Evolutionary conservation across 2,888 invertebrate species (phyloP), one percentile per base, ranked within the genome.

Genomic region (Sesia bembeciformis): DNA sequence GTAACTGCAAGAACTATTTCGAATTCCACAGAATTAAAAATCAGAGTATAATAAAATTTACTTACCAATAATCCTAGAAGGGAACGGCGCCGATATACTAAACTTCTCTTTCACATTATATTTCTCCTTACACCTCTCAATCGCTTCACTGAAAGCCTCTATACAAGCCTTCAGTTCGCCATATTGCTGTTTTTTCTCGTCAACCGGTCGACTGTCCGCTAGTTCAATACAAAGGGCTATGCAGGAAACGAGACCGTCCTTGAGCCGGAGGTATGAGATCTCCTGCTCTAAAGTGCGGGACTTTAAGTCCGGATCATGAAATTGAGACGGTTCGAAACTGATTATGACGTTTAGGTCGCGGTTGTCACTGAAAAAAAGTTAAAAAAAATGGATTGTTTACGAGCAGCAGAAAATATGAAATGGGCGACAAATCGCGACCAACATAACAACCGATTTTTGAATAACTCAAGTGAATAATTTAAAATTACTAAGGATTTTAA

Each of bases 281-380:
- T 88, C 87, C 50, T 81, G 81, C 4, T 81, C 78, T 63, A 77
- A 85, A 23, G 81, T 84, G 41, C 74, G 76, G 51, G 67, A 72
- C 68, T 68, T 85, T 23, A 71, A 67, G 4, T 65, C 70, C 3
- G 67, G 71, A 60, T 78, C 90, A 55, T 64, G 79, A 55, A 69
- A 81, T 69, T 69, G 90, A 60, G 88, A 90, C 0, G 93, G 93
- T 65, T 95, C 94, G 93, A 93, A 95, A 63, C 91, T 91, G 5
- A 93, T 87, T 68, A 94, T 92, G 4, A 94, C 93, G 58, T 91
- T 90, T 40, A 95, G 84, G 78, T 97, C 96, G 49, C 96, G 91
- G 82, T 96, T 96, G 83, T 96, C 96, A 52, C 91, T 91, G 71
- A 61, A 73, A 68, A 49, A 56, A 40, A 72, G 63, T 40, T 5